Base-by-base conservation (phyloP, 2,113 vertebrate genomes). In the Tichodroma muraria region DNA sequence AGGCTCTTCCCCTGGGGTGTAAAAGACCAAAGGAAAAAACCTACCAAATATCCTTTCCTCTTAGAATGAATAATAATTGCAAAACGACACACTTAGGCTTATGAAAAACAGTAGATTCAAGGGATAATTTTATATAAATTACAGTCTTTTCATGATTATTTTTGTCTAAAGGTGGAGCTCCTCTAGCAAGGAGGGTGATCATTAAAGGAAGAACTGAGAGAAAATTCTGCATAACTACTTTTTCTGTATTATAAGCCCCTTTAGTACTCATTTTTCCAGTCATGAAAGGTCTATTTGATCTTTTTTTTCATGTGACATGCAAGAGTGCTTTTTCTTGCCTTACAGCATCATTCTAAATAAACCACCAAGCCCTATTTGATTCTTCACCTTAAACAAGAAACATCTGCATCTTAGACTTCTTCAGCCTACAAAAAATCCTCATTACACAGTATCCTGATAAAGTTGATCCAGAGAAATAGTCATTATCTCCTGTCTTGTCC, bases 121-220 rank as follows among this genome's bases (percentile, higher is more conserved):
- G 60, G 64, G 37, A 71, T 77, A 96, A 93, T 94, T 78, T 89
- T 64, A 88, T 35, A 91, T 47, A 65, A 92, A 87, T 90, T 92
- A 93, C 56, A 80, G 60, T 60, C 19, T 83, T 91, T 85, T 87
- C 21, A 64, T 83, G 3, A 95, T 73, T 61, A 59, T 66, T 93
- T 94, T 78, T 95, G 22, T 85, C 44, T 88, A 78, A 93, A 95
- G 76, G 82, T 83, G 21, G 81, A 93, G 52, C 31, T 93, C 45
- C 64, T 77, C 76, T 71, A 90, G 31, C 63, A 94, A 91, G 15
- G 17, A 91, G 11, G 11, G 12, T 27, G 35, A 91, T 94, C 52
- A 56, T 93, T 95, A 92, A 94, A 73, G 8, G 21, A 47, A 80
- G 85, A 93, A 80, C 3, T 73, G 63, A 92, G 78, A 94, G 52